Evolutionary conservation across 1,140 invertebrate genomes (phyloP), one percentile per base, ranked within the genome.

Genomic region (Tigriopus japonicus): DNA sequence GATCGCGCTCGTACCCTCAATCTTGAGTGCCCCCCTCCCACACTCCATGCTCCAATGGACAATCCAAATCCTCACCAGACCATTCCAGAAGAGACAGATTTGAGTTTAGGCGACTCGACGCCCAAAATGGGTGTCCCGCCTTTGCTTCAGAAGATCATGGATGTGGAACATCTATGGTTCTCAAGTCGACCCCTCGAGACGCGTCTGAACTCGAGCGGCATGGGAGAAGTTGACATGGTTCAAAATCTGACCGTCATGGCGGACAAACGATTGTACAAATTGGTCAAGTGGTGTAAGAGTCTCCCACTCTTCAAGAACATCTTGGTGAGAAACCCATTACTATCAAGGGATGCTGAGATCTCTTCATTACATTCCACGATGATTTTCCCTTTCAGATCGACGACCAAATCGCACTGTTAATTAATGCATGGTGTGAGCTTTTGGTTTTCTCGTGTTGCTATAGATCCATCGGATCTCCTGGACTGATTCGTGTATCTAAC

Each of bases 201-300:
- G 62, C 24, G 19, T 42, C 35, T 55, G 14, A 24, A 28, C 40
- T 15, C 15, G 7, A 43, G 23, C 42, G 35, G 15, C 24, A 15
- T 41, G n/a, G 17, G 17, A 42, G 15, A 45, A 17, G 19, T 19
- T 59, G 42, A 40, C 42, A 24, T 52, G 10, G 54, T 52, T 23
- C 61, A 62, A 62, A 61, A 56, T 71, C 75, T 92, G 65, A 91
- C 87, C 74, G 86, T 87, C 70, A 90, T 96, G 61, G 90, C 91
- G 42, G 93, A 97, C 73, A 86, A 94, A 72, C 75, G 91, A 41
- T 78, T 98, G 0, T 96, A 96, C 71, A 94, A 95, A 75, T 92
- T 98, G 65, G 93, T 98, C 58, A 92, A 94, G 69, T 98, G 93
- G 93, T 95, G 92, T 74, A 90, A 96, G 71, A 93, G 89, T 72